Percentiles rank a stretch among this genome's conserved stretches.
Conservation (phyloP, 2,113 vertebrate genomes). For the Tor tambroides region DNA sequence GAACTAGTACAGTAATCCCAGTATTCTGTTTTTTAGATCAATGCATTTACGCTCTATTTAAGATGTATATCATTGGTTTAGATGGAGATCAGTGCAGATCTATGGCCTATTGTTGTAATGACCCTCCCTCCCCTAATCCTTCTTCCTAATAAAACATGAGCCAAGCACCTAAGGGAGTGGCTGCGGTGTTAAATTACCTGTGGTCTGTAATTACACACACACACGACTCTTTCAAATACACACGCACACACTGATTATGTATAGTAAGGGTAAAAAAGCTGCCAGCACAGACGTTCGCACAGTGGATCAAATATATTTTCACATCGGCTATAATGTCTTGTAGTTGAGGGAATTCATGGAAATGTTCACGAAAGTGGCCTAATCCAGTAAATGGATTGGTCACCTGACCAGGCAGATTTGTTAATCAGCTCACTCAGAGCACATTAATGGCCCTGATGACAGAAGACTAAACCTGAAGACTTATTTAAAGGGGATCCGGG, state of each 20-base stretch:
- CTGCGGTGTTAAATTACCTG: conserved; percentile 72
- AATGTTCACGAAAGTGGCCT: neutral
- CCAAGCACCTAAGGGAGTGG: conserved; percentile 61
- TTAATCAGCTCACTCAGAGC: conserved; percentile 76
- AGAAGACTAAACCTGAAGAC: conserved; percentile 62
- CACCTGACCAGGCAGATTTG: conserved; percentile 66
- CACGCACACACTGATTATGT: conserved; percentile 42
- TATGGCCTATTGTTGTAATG: conserved; percentile 47
- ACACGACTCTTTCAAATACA: conserved; percentile 34
- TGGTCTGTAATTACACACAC: conserved; percentile 73
- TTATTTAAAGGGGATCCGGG: conserved; percentile 42
- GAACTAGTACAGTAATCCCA: conserved; percentile 7
- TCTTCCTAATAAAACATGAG: conserved; percentile 62
- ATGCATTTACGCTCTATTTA: neutral
- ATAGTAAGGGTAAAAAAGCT: neutral
- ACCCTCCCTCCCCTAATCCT: conserved; percentile 65
- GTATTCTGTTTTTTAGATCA: neutral
- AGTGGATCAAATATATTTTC: neutral
- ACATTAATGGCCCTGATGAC: conserved; percentile 75
- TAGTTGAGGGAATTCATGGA: conserved; percentile 2
- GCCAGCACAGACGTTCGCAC: neutral
- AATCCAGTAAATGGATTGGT: conserved; percentile 47
- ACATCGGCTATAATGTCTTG: neutral
- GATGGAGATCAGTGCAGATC: conserved; percentile 58
- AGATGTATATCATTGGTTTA: conserved; percentile 57